These are phyloP conservation scores for Irena cyanogastra DNA, from an alignment of 2,113 vertebrate genomes.

Conservation along the genomic window DNA sequence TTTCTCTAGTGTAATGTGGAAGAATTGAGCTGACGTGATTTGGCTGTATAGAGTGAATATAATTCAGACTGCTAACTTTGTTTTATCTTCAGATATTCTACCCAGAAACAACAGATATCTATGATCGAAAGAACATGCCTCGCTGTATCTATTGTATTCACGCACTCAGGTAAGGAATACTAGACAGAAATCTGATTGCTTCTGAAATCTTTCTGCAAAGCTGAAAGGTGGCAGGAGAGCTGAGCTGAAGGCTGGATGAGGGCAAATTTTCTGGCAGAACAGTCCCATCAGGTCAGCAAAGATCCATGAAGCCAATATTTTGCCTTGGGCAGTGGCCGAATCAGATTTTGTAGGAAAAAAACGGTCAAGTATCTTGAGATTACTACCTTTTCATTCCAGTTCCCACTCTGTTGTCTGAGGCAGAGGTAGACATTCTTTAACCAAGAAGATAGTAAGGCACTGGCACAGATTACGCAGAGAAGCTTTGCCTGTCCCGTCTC, in stretches of 20 bases:
- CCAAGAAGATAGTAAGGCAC: neutral
- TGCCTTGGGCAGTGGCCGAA: neutral
- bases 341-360: neutral
- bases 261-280: neutral
- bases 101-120: conserved; percentile 97
- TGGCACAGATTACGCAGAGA: neutral
- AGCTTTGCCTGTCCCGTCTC: neutral
- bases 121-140: conserved; percentile 98
- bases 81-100: conserved; percentile 90
- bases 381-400: neutral
- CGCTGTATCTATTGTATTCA: conserved; percentile 98
- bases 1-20: neutral
- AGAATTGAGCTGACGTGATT: neutral
- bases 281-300: neutral
- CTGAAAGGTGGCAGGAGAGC: neutral
- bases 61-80: neutral
- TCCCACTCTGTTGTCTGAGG: neutral
- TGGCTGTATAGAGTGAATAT: neutral
- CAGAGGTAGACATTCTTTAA: neutral
- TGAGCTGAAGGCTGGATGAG: neutral
- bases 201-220: neutral
- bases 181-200: neutral
- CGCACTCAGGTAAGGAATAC: conserved; percentile 86
- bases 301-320: neutral
- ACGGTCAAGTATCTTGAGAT: neutral